A percentile compares a stretch with the other conserved stretches of the same genome.
These are phyloP conservation scores for Scyliorhinus canicula DNA, from an alignment of 2,797 vertebrate genomes.

Conservation along the genomic window DNA sequence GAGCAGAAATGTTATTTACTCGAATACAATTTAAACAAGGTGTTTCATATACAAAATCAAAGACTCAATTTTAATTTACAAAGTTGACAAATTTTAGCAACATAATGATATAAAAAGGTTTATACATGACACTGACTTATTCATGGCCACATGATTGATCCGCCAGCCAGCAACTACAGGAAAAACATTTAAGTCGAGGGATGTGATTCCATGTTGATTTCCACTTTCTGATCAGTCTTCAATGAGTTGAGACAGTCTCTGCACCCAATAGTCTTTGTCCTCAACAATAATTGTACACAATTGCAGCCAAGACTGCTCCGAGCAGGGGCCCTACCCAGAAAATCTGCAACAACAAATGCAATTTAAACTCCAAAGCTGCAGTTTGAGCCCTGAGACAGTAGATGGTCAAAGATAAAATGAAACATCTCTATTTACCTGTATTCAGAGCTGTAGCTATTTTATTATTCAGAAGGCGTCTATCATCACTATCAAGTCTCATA, in stretches of 20 bases:
- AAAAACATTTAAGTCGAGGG: background rate
- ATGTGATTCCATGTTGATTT: background rate
- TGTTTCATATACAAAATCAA: background rate
- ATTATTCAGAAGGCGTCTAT: background rate
- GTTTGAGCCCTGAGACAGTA: background rate
- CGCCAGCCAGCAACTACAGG: background rate
- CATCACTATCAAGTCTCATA: background rate
- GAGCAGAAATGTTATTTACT: background rate
- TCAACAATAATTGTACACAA: background rate
- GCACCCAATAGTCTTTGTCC: background rate
- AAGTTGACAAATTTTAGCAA: background rate
- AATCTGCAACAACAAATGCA: constrained; percentile 1
- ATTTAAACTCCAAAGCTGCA: background rate
- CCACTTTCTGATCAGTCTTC: background rate
- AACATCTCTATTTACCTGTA: background rate
- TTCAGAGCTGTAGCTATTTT: background rate
- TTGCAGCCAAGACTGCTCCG: constrained; percentile 10
- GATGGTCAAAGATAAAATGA: background rate
- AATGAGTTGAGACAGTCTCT: background rate
- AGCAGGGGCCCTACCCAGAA: constrained; percentile 22
- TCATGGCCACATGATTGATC: background rate
- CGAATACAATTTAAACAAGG: background rate
- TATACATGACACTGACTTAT: background rate
- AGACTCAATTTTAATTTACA: background rate
- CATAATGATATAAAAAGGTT: background rate